Conservation (phyloP, 2,888 invertebrate species). For the Slavum lentiscoides region DNA sequence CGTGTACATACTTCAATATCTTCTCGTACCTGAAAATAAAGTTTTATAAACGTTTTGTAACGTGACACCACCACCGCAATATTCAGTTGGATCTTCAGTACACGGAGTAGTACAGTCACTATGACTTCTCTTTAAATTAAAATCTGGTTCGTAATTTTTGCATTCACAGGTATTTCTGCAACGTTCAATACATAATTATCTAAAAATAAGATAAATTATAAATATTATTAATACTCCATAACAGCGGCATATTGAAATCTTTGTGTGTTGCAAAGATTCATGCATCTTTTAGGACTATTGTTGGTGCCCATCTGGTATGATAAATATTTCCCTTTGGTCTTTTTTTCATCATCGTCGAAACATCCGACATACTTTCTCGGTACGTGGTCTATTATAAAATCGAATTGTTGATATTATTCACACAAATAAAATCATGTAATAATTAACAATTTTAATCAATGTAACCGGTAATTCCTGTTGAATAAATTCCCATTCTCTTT, state of each 20-base stretch:
- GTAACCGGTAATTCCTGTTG: slow-evolving; percentile 37
- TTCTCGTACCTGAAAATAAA: not conserved
- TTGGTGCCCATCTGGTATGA: slow-evolving; percentile 19
- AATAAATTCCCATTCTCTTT: slow-evolving; percentile 55
- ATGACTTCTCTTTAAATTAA: slow-evolving; percentile 3
- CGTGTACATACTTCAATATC: too few species aligned
- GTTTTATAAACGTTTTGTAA: slow-evolving; percentile 2
- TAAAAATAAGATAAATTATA: not conserved
- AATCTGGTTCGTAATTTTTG: not conserved
- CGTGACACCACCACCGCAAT: slow-evolving; percentile 8
- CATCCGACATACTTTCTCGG: too few species aligned
- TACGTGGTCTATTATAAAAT: too few species aligned
- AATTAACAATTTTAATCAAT: not conserved
- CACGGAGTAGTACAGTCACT: slow-evolving; percentile 2
- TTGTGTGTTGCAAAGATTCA: slow-evolving; percentile 28
- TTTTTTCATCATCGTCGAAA: not conserved
- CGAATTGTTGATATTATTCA: too few species aligned
- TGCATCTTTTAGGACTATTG: slow-evolving; percentile 36
- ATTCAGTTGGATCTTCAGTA: slow-evolving; percentile 14
- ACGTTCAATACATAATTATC: not conserved
- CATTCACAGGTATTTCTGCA: slow-evolving; percentile 16
- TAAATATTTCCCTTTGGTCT: not conserved
- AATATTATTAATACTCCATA: not conserved
- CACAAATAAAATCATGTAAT: not conserved
- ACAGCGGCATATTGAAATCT: slow-evolving; percentile 15